Base-by-base conservation (phyloP, 2,797 vertebrate species). In the Poecilia gillii region DNA sequence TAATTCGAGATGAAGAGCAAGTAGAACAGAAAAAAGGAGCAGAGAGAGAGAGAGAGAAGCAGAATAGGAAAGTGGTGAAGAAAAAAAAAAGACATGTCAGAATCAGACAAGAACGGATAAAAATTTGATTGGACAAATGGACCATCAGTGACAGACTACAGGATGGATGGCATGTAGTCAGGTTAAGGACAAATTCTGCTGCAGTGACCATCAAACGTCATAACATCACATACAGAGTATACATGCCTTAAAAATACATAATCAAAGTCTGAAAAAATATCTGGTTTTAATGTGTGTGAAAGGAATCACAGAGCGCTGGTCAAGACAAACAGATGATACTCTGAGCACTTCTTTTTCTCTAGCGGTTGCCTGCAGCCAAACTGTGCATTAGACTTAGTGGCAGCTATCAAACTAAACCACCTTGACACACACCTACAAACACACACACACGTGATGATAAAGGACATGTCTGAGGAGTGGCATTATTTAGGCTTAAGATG, bases 351-450 rank as follows among this genome's bases (percentile, higher is more conserved):
- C 68, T 81, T 86, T 79, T 79, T 80, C 72, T 86, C 83, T 88
- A 78, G 83, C 77, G 70, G 71, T 49, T 55, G 89, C 94, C 93
- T 91, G 88, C 76, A 93, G 95, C 82, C 77, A 95, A 95, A 95
- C 81, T 92, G 85, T 92, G 93, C 94, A 94, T 95, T 94, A 95
- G 88, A 91, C 75, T 78, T 79, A 46, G 85, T 83, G 89, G 87
- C 33, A n/a, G 85, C 85, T 79, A 84, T 88, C 84, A 88, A 82
- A 91, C 86, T 88, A 87, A 91, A 92, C 49, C 80, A 87, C 88
- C 81, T 84, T 82, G 66, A 86, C 25, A 53, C 49, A 81, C 71
- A 64, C 49, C 25, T 45, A 70, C 66, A 70, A 45, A 62, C 53
- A 79, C 73, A 81, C 64, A 81, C 39, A 71, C 51, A 55, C 23